phyloP scores from a whole-genome alignment of 2,113 vertebrate genomes.

The Corythornis madagascariensis region DNA sequence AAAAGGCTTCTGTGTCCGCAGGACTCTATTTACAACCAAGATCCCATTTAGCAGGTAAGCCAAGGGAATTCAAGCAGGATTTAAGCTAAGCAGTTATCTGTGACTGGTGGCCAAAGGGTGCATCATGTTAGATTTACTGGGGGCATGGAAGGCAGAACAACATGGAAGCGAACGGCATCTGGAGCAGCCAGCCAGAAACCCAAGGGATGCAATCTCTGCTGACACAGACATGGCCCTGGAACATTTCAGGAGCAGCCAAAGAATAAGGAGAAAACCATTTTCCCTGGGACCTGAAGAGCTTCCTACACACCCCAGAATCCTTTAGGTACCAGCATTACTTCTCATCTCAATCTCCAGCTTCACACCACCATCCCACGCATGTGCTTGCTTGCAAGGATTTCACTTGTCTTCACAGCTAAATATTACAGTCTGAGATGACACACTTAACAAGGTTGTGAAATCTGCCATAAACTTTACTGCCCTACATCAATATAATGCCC shows the following conservation, averaged over 20 bases:
- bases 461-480: constrained; percentile 61
- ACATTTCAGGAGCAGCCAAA: neutral
- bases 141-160: neutral
- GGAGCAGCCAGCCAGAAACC: neutral
- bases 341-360: neutral
- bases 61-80: constrained; percentile 46
- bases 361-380: neutral
- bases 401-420: neutral
- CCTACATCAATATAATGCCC: constrained; percentile 62
- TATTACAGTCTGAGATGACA: constrained; percentile 6
- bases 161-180: neutral
- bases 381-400: neutral
- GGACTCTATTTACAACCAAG: constrained; percentile 39
- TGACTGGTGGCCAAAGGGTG: constrained; percentile 17
- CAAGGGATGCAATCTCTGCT: neutral
- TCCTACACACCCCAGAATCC: no score
- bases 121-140: neutral
- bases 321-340: neutral
- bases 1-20: constrained; percentile 10
- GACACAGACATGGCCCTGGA: neutral
- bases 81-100: constrained; percentile 69
- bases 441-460: constrained; percentile 69
- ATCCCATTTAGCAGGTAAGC: constrained; percentile 69
- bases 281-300: neutral
- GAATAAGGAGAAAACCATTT: neutral